Evolutionary conservation across 2,113 vertebrate species (phyloP).

Genomic region (Arenaria interpres): DNA sequence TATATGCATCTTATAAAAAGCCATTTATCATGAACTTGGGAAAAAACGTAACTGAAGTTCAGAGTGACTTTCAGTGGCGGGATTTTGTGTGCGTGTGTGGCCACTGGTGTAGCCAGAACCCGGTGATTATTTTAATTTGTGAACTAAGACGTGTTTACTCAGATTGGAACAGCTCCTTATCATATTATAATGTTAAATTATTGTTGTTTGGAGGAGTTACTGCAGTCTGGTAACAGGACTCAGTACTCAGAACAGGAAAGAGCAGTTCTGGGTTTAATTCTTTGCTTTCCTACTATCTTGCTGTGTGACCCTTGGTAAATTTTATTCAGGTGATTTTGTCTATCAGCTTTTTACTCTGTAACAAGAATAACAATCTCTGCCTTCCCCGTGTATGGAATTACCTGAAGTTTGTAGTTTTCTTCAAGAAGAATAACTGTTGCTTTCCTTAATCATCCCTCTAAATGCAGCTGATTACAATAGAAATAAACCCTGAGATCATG

Average conservation of each 20-base stretch:
- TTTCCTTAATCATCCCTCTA: background rate
- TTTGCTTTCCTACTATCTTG: background rate
- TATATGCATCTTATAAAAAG: background rate
- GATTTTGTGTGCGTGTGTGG: background rate
- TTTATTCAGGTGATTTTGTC: background rate
- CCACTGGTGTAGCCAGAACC: background rate
- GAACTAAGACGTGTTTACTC: slow-evolving; percentile 5
- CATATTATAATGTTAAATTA: background rate
- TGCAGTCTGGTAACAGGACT: background rate
- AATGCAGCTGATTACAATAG: background rate
- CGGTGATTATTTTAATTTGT: slow-evolving; percentile 1
- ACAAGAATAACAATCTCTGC: background rate
- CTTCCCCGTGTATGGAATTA: background rate
- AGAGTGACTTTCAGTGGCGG: background rate
- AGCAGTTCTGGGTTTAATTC: background rate
- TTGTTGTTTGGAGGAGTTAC: background rate
- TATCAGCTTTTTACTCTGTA: background rate
- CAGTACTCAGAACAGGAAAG: background rate
- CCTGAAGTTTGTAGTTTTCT: background rate
- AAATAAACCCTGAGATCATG: background rate
- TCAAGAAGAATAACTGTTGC: background rate
- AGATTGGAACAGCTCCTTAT: slow-evolving; percentile 7
- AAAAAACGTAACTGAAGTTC: background rate
- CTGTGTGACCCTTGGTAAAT: background rate
- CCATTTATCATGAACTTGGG: background rate